Percentiles rank a stretch among this genome's conserved stretches.
Conservation (phyloP, 2,888 invertebrate genomes). For the Drosophila formosana region DNA sequence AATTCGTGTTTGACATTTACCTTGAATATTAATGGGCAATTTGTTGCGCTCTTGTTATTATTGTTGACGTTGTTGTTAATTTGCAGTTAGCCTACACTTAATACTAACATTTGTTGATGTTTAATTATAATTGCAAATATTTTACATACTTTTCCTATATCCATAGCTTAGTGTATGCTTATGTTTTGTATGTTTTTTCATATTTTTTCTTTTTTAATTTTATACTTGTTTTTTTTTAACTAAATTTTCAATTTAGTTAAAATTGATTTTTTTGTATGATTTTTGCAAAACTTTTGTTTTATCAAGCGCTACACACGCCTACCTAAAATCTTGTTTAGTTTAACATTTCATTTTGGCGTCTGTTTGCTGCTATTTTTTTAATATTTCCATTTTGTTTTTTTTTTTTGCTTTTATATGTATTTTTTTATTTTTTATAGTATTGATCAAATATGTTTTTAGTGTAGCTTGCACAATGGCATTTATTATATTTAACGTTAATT, state of each 20-base stretch:
- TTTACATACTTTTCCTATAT: slow-evolving; percentile 66
- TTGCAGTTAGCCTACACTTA: slow-evolving; percentile 74
- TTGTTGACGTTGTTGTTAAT: slow-evolving; percentile 29
- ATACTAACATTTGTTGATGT: slow-evolving; percentile 40
- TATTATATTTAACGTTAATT: slow-evolving; percentile 68
- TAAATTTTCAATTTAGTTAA: slow-evolving; percentile 73
- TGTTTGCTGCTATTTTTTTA: slow-evolving; percentile 42
- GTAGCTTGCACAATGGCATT: slow-evolving; percentile 49
- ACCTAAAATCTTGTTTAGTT: slow-evolving; percentile 56
- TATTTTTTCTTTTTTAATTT: neutral
- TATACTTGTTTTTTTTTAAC: slow-evolving; percentile 42
- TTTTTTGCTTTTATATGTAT: slow-evolving; percentile 32
- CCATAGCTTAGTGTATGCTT: slow-evolving; percentile 54
- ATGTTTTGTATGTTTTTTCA: slow-evolving; percentile 38
- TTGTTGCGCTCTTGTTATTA: slow-evolving; percentile 19
- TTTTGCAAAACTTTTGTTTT: slow-evolving; percentile 47
- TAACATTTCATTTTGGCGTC: slow-evolving; percentile 35
- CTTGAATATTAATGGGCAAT: slow-evolving; percentile 66
- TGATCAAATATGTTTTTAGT: slow-evolving; percentile 63
- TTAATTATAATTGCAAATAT: slow-evolving; percentile 69
- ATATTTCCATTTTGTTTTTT: slow-evolving; percentile 5
- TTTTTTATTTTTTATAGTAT: slow-evolving; percentile 51
- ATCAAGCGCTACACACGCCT: slow-evolving; percentile 55
- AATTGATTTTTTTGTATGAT: slow-evolving; percentile 63
- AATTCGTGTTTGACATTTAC: slow-evolving; percentile 62